Evolutionary conservation across 2,797 vertebrate genomes (phyloP).

Genomic region (Hoplostethus mediterraneus): DNA sequence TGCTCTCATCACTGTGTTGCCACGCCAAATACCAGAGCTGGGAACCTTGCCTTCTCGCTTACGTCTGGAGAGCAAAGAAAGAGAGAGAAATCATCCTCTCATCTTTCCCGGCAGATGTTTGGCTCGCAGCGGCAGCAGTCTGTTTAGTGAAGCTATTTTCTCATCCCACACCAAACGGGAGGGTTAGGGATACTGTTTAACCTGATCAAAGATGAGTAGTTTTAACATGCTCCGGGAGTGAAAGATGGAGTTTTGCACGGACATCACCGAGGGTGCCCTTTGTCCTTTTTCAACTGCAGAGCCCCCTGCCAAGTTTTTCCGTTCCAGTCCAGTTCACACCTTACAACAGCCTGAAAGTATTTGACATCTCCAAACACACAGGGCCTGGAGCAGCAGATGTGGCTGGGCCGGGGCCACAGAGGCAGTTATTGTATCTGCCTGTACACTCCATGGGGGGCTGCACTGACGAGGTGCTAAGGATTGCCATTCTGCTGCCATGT

Average conservation of each 20-base stretch:
- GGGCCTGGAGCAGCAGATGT: conserved; percentile 79
- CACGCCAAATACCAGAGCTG: conserved; percentile 74
- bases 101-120: conserved; percentile 73
- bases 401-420: conserved; percentile 72
- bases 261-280: conserved; percentile 61
- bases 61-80: conserved; percentile 54
- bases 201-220: conserved; percentile 64
- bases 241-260: conserved; percentile 63
- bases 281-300: conserved; percentile 72
- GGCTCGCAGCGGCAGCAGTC: conserved; percentile 52
- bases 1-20: conserved; percentile 62
- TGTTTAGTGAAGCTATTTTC: conserved; percentile 41
- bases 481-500: conserved; percentile 65
- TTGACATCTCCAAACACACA: conserved; percentile 83
- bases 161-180: conserved; percentile 45
- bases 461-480: conserved; percentile 63
- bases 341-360: conserved; percentile 84
- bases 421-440: conserved; percentile 77
- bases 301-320: conserved; percentile 74
- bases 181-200: conserved; percentile 65
- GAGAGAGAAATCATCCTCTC: conserved; percentile 58
- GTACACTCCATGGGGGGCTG: conserved; percentile 47
- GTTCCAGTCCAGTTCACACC: conserved; percentile 85
- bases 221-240: conserved; percentile 55
- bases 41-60: conserved; percentile 58